Evolutionary conservation across 2,113 vertebrate genomes (phyloP).

Genomic region (human): DNA sequence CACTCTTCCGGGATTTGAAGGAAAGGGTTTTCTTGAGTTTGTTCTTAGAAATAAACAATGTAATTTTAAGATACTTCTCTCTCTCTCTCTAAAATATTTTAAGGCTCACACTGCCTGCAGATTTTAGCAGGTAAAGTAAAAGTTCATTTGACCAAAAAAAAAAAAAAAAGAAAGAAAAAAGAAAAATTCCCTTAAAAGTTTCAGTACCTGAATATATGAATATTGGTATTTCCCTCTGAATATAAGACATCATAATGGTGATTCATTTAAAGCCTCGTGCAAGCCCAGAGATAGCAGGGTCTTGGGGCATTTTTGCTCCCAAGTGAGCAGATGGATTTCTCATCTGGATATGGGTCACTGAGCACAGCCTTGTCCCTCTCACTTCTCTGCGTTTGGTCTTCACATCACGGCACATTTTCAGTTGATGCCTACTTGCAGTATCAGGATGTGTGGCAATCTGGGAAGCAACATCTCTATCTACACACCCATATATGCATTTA

Average conservation of each 20-base stretch:
- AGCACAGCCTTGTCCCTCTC: neutral
- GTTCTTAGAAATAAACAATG: neutral
- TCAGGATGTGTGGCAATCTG: too few species aligned
- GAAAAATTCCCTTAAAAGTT: slow-evolving; percentile 20
- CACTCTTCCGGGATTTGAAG: neutral
- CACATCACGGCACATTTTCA: too few species aligned
- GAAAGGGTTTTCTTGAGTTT: neutral
- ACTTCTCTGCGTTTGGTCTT: neutral
- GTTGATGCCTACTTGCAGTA: neutral
- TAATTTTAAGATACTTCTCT: neutral
- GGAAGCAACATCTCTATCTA: neutral
- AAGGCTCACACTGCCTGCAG: neutral
- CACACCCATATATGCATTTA: neutral
- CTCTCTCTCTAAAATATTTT: neutral
- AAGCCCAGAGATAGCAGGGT: neutral
- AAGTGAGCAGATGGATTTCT: neutral
- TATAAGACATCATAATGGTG: neutral
- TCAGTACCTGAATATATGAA: neutral
- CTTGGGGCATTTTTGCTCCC: neutral
- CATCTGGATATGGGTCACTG: neutral
- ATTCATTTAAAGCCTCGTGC: neutral
- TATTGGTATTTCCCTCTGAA: slow-evolving; percentile 4
- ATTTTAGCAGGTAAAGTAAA: neutral
- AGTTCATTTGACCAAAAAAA: neutral
- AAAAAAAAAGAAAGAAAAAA: neutral